Evolutionary conservation across 1,140 invertebrate species (phyloP).

Genomic region (Cardiocondyla obscurior): DNA sequence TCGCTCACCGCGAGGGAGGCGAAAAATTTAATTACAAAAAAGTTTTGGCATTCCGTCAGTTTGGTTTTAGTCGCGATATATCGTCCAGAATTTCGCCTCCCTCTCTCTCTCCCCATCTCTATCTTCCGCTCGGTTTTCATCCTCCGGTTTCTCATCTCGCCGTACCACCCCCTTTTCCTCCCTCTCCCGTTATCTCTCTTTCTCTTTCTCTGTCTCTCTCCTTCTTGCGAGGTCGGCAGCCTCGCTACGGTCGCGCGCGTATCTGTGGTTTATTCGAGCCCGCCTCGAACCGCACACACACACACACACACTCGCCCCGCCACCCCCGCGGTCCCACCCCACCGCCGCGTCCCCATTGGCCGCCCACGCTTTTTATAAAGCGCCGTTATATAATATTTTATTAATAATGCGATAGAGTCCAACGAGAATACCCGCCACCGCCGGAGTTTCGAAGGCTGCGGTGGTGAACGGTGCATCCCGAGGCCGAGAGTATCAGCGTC

Average conservation of each 20-base stretch:
- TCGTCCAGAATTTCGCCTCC: constrained; percentile 63
- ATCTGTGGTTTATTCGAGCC: constrained; percentile 77
- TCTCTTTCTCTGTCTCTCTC: constrained; percentile 12
- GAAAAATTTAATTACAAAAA: constrained; percentile 81
- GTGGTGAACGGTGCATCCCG: constrained; percentile 47
- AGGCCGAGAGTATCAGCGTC: constrained; percentile 43
- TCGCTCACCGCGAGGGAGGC: constrained; percentile 55
- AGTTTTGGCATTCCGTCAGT: constrained; percentile 81
- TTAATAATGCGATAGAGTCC: constrained; percentile 71
- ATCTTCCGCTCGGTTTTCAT: background rate
- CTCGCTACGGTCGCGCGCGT: constrained; percentile 65
- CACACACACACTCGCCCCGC: constrained; percentile 30
- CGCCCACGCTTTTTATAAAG: constrained; percentile 69
- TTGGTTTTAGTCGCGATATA: constrained; percentile 77
- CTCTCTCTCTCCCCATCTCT: constrained; percentile 13
- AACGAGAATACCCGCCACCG: constrained; percentile 56
- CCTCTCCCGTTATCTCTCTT: background rate
- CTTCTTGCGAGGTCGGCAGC: constrained; percentile 42
- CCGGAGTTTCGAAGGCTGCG: constrained; percentile 66
- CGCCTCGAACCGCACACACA: constrained; percentile 61
- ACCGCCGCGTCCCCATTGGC: constrained; percentile 11
- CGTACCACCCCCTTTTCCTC: background rate
- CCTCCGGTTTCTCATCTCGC: constrained; percentile 8
- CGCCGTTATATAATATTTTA: constrained; percentile 74
- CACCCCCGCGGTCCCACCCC: background rate